These are phyloP conservation scores for Drosophila lutescens DNA, from an alignment of 2,888 invertebrate species.

Conservation along the genomic window DNA sequence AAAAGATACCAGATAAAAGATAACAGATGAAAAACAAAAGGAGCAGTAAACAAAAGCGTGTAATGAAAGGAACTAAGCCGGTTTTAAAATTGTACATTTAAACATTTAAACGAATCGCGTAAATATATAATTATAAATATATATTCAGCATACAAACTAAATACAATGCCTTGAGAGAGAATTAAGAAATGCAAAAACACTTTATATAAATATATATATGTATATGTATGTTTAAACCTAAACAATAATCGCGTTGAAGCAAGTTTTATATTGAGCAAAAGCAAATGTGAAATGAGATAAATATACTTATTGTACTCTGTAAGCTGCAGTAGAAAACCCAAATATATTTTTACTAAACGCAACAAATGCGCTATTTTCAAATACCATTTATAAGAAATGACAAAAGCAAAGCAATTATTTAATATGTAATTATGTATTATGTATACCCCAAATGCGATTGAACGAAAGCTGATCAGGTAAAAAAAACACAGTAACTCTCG, in stretches of 20 bases:
- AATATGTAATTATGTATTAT: conserved; percentile 74
- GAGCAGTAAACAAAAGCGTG: conserved; percentile 53
- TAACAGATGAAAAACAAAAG: conserved; percentile 49
- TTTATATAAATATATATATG: conserved; percentile 42
- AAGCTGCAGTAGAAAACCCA: conserved; percentile 74
- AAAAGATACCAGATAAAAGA: conserved; percentile 52
- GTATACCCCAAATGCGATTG: conserved; percentile 39
- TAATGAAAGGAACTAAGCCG: conserved; percentile 76
- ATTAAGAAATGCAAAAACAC: conserved; percentile 57
- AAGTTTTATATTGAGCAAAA: conserved; percentile 53
- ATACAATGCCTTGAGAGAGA: conserved; percentile 67
- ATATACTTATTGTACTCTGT: conserved; percentile 49
- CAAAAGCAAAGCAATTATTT: conserved; percentile 77
- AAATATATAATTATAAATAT: conserved; percentile 19
- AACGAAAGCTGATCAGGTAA: conserved; percentile 20
- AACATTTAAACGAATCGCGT: conserved; percentile 67
- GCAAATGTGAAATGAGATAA: conserved; percentile 42
- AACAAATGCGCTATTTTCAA: conserved; percentile 74
- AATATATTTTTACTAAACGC: conserved; percentile 79
- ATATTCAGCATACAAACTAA: conserved; percentile 47
- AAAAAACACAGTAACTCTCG: conserved; percentile 10
- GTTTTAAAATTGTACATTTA: conserved; percentile 78
- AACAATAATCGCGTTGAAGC: conserved; percentile 40
- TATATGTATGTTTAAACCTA: conserved; percentile 36
- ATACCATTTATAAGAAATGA: conserved; percentile 74